These are phyloP conservation scores for Enhydra lutris DNA, from an alignment of 2,113 vertebrate species.

Conservation along the genomic window DNA sequence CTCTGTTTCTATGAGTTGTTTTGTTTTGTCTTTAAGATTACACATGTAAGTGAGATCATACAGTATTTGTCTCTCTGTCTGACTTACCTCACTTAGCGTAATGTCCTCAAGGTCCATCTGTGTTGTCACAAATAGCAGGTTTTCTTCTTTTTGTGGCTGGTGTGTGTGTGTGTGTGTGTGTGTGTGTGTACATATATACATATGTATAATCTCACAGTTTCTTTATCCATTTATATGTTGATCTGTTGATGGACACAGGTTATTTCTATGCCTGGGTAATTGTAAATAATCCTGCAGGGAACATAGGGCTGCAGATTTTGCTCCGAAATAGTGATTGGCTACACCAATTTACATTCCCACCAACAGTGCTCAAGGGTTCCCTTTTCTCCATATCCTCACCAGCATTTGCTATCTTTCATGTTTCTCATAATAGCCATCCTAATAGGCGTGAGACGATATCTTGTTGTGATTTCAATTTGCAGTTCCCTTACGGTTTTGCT, in stretches of 20 bases:
- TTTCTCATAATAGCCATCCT: neutral
- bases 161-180: neutral
- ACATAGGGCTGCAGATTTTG: neutral
- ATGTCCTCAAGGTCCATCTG: neutral
- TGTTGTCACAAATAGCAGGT: neutral
- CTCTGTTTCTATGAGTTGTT: too few species aligned
- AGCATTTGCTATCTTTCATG: neutral
- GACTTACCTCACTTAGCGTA: neutral
- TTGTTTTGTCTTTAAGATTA: too few species aligned
- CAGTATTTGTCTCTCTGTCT: too few species aligned
- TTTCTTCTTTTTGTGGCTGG: neutral
- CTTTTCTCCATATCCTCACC: neutral
- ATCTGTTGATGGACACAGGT: neutral
- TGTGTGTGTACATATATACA: too few species aligned
- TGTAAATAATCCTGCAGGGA: neutral
- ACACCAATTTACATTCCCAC: neutral
- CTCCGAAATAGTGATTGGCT: neutral
- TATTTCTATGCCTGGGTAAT: neutral
- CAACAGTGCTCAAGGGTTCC: neutral
- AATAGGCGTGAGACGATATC: neutral
- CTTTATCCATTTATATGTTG: neutral
- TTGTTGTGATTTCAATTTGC: neutral
- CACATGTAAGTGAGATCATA: too few species aligned
- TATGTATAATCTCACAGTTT: neutral
- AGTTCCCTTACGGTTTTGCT: neutral